Percentiles rank a stretch among this genome's conserved stretches.
phyloP scores from a whole-genome alignment of 2,113 vertebrate species.

The Phrynocephalus versicolor region DNA sequence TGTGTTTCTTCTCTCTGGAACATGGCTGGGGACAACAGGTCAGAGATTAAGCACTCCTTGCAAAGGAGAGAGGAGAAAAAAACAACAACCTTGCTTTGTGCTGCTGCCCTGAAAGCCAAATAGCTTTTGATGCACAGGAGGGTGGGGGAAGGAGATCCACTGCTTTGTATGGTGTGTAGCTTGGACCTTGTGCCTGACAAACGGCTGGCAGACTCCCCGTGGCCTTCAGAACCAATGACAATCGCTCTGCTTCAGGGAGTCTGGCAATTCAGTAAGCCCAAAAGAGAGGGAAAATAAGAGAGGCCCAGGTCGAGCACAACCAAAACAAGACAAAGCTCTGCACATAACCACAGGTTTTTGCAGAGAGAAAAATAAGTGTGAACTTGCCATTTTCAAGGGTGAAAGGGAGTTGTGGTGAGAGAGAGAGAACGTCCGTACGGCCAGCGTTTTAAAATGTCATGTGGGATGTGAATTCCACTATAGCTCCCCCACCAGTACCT shows the following conservation, averaged over 20 bases:
- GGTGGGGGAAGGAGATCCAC: not conserved
- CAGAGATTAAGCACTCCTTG: constrained; percentile 57
- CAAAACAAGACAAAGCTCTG: not conserved
- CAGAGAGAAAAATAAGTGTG: not conserved
- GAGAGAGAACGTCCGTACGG: not conserved
- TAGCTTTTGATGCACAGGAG: not conserved
- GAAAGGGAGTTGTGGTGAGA: too few relatives aligned
- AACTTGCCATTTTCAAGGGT: not conserved
- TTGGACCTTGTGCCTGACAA: not conserved
- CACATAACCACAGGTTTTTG: not conserved
- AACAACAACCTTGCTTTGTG: constrained; percentile 23
- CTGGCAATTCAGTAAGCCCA: not conserved
- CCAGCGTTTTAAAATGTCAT: not conserved
- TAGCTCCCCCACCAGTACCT: too few relatives aligned
- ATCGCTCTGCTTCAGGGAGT: not conserved
- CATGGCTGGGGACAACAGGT: constrained; percentile 58
- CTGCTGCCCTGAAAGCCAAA: not conserved
- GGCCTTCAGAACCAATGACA: not conserved
- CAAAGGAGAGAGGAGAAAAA: not conserved
- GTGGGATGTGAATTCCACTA: too few relatives aligned
- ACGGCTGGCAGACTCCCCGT: not conserved
- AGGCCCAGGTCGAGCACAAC: not conserved
- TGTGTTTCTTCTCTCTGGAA: constrained; percentile 60
- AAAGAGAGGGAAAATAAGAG: not conserved
- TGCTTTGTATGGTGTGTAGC: constrained; percentile 39